Base-by-base conservation (phyloP, 1,140 invertebrate genomes). In the Drosophila kurseongensis region DNA sequence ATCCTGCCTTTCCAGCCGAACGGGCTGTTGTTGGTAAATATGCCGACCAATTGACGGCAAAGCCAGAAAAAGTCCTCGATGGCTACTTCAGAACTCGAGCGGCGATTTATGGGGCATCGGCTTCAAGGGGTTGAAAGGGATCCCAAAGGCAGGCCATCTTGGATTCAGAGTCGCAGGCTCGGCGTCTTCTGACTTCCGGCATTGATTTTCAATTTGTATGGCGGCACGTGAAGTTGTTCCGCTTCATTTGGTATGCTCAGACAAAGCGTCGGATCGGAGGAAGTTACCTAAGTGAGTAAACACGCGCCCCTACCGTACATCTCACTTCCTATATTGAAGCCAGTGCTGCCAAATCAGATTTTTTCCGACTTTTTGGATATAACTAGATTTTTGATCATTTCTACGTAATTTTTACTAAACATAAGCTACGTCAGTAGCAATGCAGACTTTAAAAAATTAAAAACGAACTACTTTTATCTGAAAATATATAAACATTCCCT, bases 151-250 rank as follows among this genome's bases (percentile, higher is more conserved):
- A 44, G 35, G 29, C 10, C 16, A 62, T 36, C 57, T 42, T 74
- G 57, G 29, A 50, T 48, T 29, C 58, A 14, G 35, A 42, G 29
- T 40, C 10, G n/a, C 65, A 45, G 40, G n/a, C 47, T 40, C 45
- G 41, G 45, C 27, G 40, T 13, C 44, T 47, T 32, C 10, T 16
- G 36, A 60, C 69, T 55, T 56, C 50, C 32, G 47, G 66, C 83
- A 86, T 86, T 86, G 82, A 86, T 86, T 86, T 86, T 88, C 79
- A 83, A 86, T 86, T 86, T 86, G 82, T 86, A 76, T 54, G 74
- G 61, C 79, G 75, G 82, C 71, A 86, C 83, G 83, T 88, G 83
- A 88, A 86, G 75, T 82, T 86, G 66, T 88, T 83, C 75, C 63
- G 65, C 82, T 83, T 88, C 78, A 88, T 82, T 88, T 86, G 73